Base-by-base conservation (phyloP, 2,888 invertebrate species). In the Sympetrum striolatum region DNA sequence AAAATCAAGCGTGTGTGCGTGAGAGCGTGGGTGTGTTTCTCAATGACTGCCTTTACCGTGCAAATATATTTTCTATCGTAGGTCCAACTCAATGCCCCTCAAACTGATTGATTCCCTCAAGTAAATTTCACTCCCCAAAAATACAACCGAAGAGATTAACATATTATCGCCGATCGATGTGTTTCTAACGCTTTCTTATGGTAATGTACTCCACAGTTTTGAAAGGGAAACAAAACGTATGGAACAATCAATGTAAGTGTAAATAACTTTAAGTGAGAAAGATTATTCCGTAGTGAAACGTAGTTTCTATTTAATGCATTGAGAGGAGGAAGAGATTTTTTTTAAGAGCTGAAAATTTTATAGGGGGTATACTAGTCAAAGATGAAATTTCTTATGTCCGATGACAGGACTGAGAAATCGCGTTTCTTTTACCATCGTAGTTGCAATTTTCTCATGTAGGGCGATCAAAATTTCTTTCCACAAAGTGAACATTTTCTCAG, bases 51-150 rank as follows among this genome's bases (percentile, higher is more conserved):
- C 25, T 58, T 58, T 58, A 35, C 82, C 60, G 22, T 86, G 86
- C 86, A 86, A 39, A 86, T 86, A 86, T 86, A 86, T 86, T 86
- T 86, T 86, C 86, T 86, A 86, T 60, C 48, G 86, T 86, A 86
- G 86, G 25, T 60, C 31, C 60, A 44, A 44, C 81, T 48, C 25
- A 81, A 31, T 31, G 15, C 14, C 53, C 81, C 31, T 25, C 10
- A 82, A 82, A 53, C 81, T 35, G 81, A 86, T 37, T 31, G 39
- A 86, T 8, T 60, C 35, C 58, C 86, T 60, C 35, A 22, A n/a
- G 37, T 14, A 64, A 58, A 60, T 86, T 60, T n/a, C 37, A 82
- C 60, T 37, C 22, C n/a, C 10, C 31, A 60, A 35, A 44, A 44
- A 44, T 44, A 44, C 31, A 35, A 82, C 35, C 58, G 58, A 60